Base-by-base conservation (phyloP, 2,113 vertebrate genomes). In the Aspiorhynchus laticeps region DNA sequence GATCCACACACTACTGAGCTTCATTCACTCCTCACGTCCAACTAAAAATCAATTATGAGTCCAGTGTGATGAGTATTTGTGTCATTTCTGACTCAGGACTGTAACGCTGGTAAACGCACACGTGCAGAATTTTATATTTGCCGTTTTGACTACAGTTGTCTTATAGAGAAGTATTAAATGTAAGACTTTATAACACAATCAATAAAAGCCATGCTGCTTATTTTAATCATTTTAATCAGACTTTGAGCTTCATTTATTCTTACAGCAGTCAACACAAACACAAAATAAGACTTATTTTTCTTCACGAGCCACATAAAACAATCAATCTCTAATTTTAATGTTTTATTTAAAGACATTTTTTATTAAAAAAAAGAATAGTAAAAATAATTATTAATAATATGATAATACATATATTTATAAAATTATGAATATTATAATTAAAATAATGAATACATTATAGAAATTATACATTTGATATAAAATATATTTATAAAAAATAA, bases 81-180 rank as follows among this genome's bases (percentile, higher is more conserved):
- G 43, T 51, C 0, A 21, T 53, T 19, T 53, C 75, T 53, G 9
- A 78, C 76, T 61, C 51, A n/a, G 21, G 78, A 61, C 33, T 80
- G 51, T 41, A 41, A 7, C 56, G 56, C 78, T 80, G 33, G 1
- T 26, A 26, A 80, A 80, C 78, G 78, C 78, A 80, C 71, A 74
- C 4, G 5, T 14, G 26, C 75, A 33, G 2, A 2, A 53, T 59
- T 59, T 59, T 59, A 59, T 59, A 59, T 59, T 9, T 21, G 17
- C 28, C 19, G 28, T 21, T 69, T 69, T 36, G 56, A 59, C 56
- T 59, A 36, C 67, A 69, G 0, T 19, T 3, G 28, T 69, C 15
- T 69, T 33, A 15, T 8, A 19, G 15, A 69, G 15, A 17, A 17
- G 28, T 69, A 36, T 59, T 59, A 69, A 33, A 63, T 17, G 7